These are phyloP conservation scores for Aporrectodea caliginosa DNA, from an alignment of 1,140 invertebrate species.

Conservation along the genomic window DNA sequence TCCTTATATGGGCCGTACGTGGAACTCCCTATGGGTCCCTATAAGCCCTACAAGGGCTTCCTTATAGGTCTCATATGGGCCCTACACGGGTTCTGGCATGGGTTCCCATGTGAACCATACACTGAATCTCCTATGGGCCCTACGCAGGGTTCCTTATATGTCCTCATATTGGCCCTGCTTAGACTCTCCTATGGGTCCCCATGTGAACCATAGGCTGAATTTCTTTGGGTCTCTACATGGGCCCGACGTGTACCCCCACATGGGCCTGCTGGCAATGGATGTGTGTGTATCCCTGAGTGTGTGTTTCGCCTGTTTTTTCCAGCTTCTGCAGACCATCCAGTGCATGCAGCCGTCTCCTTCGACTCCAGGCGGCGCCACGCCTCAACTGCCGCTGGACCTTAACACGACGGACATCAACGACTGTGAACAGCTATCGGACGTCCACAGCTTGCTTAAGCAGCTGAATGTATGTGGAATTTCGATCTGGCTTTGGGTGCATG, in stretches of 20 bases:
- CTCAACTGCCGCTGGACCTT: neutral
- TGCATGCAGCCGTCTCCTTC: neutral
- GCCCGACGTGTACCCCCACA: no score
- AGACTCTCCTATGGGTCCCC: neutral
- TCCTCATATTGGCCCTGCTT: neutral
- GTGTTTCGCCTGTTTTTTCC: neutral
- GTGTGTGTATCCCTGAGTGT: no score
- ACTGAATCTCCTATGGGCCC: no score
- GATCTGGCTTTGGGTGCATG: no score
- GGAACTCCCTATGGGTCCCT: no score
- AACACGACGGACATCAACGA: neutral
- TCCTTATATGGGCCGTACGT: no score
- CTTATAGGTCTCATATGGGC: no score
- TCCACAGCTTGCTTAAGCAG: neutral
- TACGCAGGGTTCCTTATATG: neutral
- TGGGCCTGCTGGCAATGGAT: no score
- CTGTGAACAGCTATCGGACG: neutral
- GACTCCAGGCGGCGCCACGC: neutral
- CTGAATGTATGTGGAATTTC: neutral
- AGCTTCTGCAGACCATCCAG: neutral
- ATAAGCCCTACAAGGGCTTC: no score
- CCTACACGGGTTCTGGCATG: no score
- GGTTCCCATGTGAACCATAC: no score
- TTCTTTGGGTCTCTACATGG: no score
- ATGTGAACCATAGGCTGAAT: neutral